Percentiles rank a stretch among this genome's conserved stretches.
phyloP scores from a whole-genome alignment of 2,113 vertebrate species.

The Dicrurus megarhynchus region DNA sequence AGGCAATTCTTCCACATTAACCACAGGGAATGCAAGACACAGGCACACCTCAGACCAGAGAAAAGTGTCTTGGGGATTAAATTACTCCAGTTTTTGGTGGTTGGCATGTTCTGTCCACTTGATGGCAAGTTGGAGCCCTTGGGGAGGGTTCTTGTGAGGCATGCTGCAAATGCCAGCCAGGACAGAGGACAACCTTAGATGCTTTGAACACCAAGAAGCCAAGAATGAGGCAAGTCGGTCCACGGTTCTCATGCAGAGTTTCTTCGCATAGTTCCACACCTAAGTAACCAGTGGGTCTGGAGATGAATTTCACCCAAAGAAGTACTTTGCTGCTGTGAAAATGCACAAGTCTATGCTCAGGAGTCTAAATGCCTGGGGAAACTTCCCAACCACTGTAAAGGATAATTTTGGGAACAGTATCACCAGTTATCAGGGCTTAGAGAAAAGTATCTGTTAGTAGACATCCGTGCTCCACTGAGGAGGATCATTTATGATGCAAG shows the following conservation, averaged over 20 bases:
- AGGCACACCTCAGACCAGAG: not conserved
- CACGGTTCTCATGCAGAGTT: fast-evolving
- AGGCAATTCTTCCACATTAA: not conserved
- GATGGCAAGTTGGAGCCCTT: not conserved
- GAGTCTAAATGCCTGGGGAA: not conserved
- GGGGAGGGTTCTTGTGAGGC: not conserved
- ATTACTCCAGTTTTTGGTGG: not conserved
- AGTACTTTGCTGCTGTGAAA: not conserved
- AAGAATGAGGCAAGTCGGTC: not conserved
- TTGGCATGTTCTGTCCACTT: fast-evolving
- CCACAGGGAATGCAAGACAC: not conserved
- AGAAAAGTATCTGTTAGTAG: not conserved
- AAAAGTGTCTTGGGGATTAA: not conserved
- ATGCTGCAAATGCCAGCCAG: not conserved
- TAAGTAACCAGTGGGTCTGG: not conserved
- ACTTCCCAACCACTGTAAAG: not conserved
- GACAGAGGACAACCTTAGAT: fast-evolving
- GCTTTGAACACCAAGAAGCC: not conserved
- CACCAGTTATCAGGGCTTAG: not conserved
- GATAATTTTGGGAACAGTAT: not conserved
- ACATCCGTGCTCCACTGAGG: not conserved
- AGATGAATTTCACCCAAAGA: not conserved
- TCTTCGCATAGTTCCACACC: not conserved
- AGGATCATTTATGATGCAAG: not conserved
- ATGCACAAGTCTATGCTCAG: not conserved